A percentile compares a stretch with the other conserved stretches of the same genome.
phyloP scores from a whole-genome alignment of 92 coral and sea anemone genomes.

The Palythoa caribaeorum region DNA sequence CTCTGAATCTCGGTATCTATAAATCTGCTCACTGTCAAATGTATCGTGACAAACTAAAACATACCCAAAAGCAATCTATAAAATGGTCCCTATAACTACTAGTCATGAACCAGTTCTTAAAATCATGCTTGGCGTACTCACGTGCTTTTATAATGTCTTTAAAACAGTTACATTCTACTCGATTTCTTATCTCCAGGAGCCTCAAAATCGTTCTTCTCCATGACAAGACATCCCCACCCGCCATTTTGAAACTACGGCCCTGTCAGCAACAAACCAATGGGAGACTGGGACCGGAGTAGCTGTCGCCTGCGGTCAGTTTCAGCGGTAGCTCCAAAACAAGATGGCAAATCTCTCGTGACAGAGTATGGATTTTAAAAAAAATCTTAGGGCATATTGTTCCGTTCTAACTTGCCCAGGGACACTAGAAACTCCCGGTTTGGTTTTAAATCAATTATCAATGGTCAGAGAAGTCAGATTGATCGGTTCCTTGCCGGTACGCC shows the following conservation, averaged over 20 bases:
- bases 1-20: too few relatives aligned
- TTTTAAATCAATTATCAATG: too few relatives aligned
- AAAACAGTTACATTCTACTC: constrained; percentile 78
- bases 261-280: constrained; percentile 44
- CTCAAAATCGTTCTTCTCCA: constrained; percentile 84
- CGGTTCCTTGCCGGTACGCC: too few relatives aligned
- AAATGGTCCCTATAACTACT: neutral
- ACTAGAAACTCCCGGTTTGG: too few relatives aligned
- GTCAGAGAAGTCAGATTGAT: too few relatives aligned
- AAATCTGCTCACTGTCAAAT: too few relatives aligned
- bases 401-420: too few relatives aligned
- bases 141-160: constrained; percentile 93
- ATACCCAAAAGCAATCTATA: neutral
- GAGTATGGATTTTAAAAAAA: too few relatives aligned
- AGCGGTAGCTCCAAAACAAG: too few relatives aligned
- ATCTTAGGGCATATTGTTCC: too few relatives aligned
- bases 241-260: constrained; percentile 86
- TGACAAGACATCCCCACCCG: constrained; percentile 78
- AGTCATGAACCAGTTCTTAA: neutral
- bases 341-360: too few relatives aligned
- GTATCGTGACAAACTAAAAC: neutral
- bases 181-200: constrained; percentile 83
- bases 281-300: constrained; percentile 42
- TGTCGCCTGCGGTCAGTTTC: neutral
- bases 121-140: constrained; percentile 59